phyloP scores from a whole-genome alignment of 2,797 vertebrate genomes.

The Danio albolineatus region DNA sequence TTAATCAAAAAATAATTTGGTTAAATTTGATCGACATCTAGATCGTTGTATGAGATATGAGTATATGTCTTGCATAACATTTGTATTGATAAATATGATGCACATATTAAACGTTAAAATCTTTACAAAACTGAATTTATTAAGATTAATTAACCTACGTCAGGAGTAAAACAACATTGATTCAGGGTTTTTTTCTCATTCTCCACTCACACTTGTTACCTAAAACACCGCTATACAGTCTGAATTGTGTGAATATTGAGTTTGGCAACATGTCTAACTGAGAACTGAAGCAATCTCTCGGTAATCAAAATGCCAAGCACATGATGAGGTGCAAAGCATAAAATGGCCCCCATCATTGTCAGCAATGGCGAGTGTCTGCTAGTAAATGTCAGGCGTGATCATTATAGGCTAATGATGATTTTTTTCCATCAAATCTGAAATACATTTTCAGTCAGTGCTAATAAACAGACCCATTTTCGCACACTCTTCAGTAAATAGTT shows the following conservation, averaged over 20 bases:
- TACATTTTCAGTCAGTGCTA: slow-evolving; percentile 17
- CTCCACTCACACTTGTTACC: background rate
- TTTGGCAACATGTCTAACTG: slow-evolving; percentile 28
- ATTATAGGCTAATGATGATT: slow-evolving; percentile 3
- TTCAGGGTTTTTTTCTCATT: slow-evolving; percentile 17
- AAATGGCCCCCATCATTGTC: background rate
- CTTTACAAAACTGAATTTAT: slow-evolving; percentile 9
- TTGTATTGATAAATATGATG: background rate
- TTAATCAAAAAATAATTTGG: slow-evolving; percentile 10
- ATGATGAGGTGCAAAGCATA: slow-evolving; percentile 29
- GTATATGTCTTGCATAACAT: slow-evolving; percentile 28
- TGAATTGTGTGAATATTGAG: slow-evolving; percentile 39
- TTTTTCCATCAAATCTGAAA: slow-evolving; percentile 36
- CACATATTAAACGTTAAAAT: background rate
- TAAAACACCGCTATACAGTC: background rate
- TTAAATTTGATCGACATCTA: slow-evolving; percentile 8
- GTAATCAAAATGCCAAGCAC: slow-evolving; percentile 38
- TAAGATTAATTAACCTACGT: slow-evolving; percentile 11
- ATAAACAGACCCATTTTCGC: slow-evolving; percentile 48
- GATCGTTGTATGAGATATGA: background rate
- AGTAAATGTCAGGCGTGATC: background rate
- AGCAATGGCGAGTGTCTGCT: background rate
- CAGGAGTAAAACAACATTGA: slow-evolving; percentile 10
- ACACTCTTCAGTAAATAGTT: slow-evolving; percentile 38
- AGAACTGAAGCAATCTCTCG: slow-evolving; percentile 22